Conservation (phyloP, 2,888 invertebrate genomes). For the Eremobia ochroleuca region DNA sequence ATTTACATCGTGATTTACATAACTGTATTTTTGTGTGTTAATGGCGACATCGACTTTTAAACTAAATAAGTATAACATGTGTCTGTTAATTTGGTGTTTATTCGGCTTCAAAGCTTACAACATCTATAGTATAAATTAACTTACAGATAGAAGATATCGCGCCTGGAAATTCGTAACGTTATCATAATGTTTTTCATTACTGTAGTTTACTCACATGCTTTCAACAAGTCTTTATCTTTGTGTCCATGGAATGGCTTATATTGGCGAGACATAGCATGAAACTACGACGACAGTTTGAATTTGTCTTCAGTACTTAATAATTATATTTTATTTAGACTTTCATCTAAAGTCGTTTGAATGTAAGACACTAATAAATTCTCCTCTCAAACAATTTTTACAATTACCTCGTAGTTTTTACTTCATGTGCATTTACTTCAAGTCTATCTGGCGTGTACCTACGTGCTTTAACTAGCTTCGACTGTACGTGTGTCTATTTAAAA, state of each 20-base stretch:
- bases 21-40: conserved; percentile 31
- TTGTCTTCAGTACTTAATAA: neutral
- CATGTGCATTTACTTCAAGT: conserved; percentile 42
- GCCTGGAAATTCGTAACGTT: conserved; percentile 53
- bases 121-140: conserved; percentile 68
- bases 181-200: conserved; percentile 18
- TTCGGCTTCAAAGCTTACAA: conserved; percentile 69
- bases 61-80: conserved; percentile 14
- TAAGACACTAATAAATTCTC: neutral
- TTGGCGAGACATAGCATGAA: no score
- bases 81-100: conserved; percentile 21
- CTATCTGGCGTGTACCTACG: conserved; percentile 65
- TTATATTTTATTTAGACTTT: neutral
- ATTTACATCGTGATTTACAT: conserved; percentile 63
- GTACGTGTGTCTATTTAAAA: conserved; percentile 53
- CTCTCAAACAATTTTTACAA: neutral
- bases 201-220: neutral
- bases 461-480: conserved; percentile 59
- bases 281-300: neutral
- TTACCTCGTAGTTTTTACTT: conserved; percentile 1
- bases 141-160: conserved; percentile 57
- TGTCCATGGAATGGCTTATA: neutral
- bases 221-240: neutral
- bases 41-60: conserved; percentile 40
- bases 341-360: neutral